Percentiles rank a stretch among this genome's conserved stretches.
Evolutionary conservation across 2,113 vertebrate species (phyloP).

Genomic region (Thunnus maccoyii): DNA sequence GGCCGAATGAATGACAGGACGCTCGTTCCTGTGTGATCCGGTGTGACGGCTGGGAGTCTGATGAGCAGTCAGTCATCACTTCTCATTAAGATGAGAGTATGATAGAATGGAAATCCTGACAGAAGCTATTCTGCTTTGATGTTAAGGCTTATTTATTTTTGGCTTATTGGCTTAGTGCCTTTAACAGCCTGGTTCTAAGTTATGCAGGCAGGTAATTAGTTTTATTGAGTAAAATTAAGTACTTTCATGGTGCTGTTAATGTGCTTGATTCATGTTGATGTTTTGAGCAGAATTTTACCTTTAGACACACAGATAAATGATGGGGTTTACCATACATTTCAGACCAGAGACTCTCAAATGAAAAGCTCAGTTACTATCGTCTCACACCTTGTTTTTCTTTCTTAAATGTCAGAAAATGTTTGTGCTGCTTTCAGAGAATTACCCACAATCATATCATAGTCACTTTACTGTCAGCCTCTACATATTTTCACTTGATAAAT

Average conservation of each 20-base stretch:
- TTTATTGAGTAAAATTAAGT: conserved; percentile 43
- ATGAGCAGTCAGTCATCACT: conserved; percentile 60
- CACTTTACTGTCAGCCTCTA: not conserved
- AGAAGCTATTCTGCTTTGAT: conserved; percentile 30
- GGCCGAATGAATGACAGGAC: conserved; percentile 37
- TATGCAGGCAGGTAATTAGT: conserved; percentile 25
- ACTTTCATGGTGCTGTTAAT: conserved; percentile 25
- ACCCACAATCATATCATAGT: not conserved
- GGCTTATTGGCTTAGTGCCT: conserved; percentile 35
- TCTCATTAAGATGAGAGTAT: conserved; percentile 63
- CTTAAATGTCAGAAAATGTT: not conserved
- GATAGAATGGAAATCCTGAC: conserved; percentile 37
- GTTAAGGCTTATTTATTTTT: conserved; percentile 33
- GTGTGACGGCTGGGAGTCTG: conserved; percentile 49
- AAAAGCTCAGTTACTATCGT: conserved; percentile 4
- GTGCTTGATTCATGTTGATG: conserved; percentile 23
- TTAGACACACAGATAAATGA: not conserved
- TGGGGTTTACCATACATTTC: not conserved
- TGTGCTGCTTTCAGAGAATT: not conserved
- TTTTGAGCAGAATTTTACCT: conserved; percentile 16
- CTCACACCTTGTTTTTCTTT: not conserved
- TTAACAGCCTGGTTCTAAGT: conserved; percentile 18
- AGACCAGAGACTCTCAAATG: not conserved
- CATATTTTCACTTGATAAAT: conserved; percentile 8
- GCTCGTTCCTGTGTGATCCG: conserved; percentile 45